Base-by-base conservation (phyloP, 1,140 invertebrate genomes). In the Penaeus indicus region DNA sequence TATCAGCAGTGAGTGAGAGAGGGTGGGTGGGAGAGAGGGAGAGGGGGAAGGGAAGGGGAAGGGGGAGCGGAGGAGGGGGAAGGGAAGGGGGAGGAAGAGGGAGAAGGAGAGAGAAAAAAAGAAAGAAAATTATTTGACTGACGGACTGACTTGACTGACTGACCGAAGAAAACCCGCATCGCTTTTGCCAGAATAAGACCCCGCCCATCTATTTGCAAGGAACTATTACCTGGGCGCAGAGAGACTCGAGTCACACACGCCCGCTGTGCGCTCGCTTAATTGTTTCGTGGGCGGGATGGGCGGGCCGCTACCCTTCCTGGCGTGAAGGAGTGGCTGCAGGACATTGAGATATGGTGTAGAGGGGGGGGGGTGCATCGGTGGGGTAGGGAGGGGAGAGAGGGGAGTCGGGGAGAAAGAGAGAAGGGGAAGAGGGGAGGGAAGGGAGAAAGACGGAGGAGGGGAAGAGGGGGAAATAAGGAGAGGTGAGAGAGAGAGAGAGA, bases 1-100 rank as follows among this genome's bases (percentile, higher is more conserved):
- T 88, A 88, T 88, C 87, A 88, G 84, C 87, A 88, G 83, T 84
- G 54, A 11, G 16, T 13, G 54, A 54, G 54, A 54, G 11, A 54
- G 54, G 54, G 54, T 13, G 16, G 16, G 10, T 10, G 54, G 16
- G 10, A 54, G 11, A 54, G 5, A 13, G 54, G 11, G 1, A 13
- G 10, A 54, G 54, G 16, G 10, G 16, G 11, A 54, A 0, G 16
- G 54, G 1, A 2, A 8, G 16, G 54, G 16, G 11, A 4, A 42
- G 54, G 11, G 10, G 10, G 54, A 54, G 54, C 5, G 54, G 16
- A 16, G 11, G 54, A 54, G 16, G 16, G 54, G 10, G 54, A 54
- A 11, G 16, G 0, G 16, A 2, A 13, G 1, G 2, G 54, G 16
- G 10, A 54, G 54, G 2, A 1, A 16, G 54, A 54, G 10, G 16